These are phyloP conservation scores for Dryobota labecula DNA, from an alignment of 2,888 invertebrate species.

Conservation along the genomic window DNA sequence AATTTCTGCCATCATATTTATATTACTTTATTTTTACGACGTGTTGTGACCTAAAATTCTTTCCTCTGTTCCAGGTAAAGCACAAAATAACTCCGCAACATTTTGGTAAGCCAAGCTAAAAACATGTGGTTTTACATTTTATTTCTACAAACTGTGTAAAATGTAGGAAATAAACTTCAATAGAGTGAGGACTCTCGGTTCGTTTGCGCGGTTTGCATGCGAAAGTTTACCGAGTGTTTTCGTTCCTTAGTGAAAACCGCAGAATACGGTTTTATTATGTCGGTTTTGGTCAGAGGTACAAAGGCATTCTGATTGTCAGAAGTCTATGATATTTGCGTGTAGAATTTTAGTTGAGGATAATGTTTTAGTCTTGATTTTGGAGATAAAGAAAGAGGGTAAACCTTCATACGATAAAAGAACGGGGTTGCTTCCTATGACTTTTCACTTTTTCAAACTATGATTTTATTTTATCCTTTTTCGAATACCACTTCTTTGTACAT, in stretches of 20 bases:
- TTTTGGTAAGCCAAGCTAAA: slow-evolving; percentile 51
- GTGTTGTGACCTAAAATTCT: slow-evolving; percentile 40
- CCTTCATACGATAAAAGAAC: neutral
- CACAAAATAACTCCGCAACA: slow-evolving; percentile 24
- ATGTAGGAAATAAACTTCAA: slow-evolving; percentile 52
- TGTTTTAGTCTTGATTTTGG: neutral
- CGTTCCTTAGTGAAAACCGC: slow-evolving; percentile 34
- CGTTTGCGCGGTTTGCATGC: slow-evolving; percentile 55
- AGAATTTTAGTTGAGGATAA: neutral
- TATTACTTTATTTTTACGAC: slow-evolving; percentile 4
- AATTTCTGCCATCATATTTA: slow-evolving; percentile 12
- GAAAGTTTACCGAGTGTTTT: slow-evolving; percentile 48
- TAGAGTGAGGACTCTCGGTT: slow-evolving; percentile 44
- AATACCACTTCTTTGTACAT: neutral
- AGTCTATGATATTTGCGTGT: neutral
- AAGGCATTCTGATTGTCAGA: slow-evolving; percentile 42
- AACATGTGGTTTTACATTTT: slow-evolving; percentile 49
- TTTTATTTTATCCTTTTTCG: neutral
- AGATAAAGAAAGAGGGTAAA: neutral
- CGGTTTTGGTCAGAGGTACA: slow-evolving; percentile 26
- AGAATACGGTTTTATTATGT: slow-evolving; percentile 36
- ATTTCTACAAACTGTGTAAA: slow-evolving; percentile 40
- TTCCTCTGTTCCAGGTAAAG: slow-evolving; percentile 60
- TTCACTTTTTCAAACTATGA: too few species aligned
- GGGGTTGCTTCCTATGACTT: too few species aligned